Evolutionary conservation across 2,888 invertebrate genomes (phyloP).

Genomic region (Seira sanloemensis): DNA sequence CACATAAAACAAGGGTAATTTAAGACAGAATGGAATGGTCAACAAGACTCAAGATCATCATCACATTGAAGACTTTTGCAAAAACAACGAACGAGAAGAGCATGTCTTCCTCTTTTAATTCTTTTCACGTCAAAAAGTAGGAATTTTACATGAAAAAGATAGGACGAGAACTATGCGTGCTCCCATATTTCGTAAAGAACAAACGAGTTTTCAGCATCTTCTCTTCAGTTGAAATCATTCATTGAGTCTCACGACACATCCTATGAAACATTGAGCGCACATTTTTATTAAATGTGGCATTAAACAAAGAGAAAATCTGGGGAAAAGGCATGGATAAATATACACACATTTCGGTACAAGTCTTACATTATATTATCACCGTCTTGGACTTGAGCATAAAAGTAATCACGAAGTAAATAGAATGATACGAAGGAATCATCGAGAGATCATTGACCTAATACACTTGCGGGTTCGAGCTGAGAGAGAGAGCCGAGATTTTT

Average conservation of each 20-base stretch:
- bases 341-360: not conserved
- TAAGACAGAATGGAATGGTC: no score
- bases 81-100: no score
- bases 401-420: not conserved
- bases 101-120: no score
- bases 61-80: no score
- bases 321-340: not conserved
- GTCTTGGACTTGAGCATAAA: slow-evolving; percentile 13
- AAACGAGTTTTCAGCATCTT: not conserved
- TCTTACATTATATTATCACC: not conserved
- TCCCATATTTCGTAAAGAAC: no score
- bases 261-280: not conserved
- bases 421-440: slow-evolving; percentile 10
- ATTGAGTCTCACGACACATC: not conserved
- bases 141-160: no score
- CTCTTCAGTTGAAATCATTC: not conserved
- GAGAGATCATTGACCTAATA: slow-evolving; percentile 11
- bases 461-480: not conserved
- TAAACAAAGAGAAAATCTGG: not conserved
- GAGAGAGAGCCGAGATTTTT: not conserved
- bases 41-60: no score
- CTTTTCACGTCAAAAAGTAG: no score
- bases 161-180: no score
- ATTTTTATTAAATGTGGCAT: slow-evolving; percentile 1
- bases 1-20: no score